These are phyloP conservation scores for Silvanus unidentatus DNA, from an alignment of 2,888 invertebrate species.

Conservation along the genomic window DNA sequence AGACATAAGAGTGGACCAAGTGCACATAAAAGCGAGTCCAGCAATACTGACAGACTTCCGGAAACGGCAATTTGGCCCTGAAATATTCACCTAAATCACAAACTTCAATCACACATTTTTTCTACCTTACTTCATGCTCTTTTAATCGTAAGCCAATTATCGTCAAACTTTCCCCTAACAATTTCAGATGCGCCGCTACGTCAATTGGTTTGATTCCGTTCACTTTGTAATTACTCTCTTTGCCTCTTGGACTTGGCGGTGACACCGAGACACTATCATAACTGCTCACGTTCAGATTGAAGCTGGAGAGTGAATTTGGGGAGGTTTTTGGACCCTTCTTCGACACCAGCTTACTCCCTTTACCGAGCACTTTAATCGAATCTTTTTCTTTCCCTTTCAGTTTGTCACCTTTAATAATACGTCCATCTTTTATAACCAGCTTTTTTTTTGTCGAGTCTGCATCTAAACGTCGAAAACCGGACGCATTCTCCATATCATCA, in stretches of 20 bases:
- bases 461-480: conserved; percentile 50
- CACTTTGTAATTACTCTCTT: conserved; percentile 51
- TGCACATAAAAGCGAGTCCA: conserved; percentile 89
- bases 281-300: conserved; percentile 23
- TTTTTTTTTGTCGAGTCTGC: conserved; percentile 63
- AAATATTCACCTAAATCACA: conserved; percentile 22
- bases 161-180: conserved; percentile 87
- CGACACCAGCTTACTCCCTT: conserved; percentile 10
- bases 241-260: conserved; percentile 41
- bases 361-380: conserved; percentile 3
- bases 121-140: conserved; percentile 73
- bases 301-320: conserved; percentile 25
- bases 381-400: not conserved
- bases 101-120: not conserved
- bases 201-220: conserved; percentile 78
- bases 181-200: conserved; percentile 85
- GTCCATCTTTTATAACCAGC: conserved; percentile 59
- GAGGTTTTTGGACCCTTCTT: conserved; percentile 22
- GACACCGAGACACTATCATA: conserved; percentile 35
- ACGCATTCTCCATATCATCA: conserved; percentile 44
- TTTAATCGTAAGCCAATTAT: conserved; percentile 90
- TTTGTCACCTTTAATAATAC: conserved; percentile 54
- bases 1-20: conserved; percentile 83
- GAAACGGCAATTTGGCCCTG: conserved; percentile 93
- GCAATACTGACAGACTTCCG: conserved; percentile 84